Conservation (phyloP, 2,797 vertebrate species). For the Channallabes apus region DNA sequence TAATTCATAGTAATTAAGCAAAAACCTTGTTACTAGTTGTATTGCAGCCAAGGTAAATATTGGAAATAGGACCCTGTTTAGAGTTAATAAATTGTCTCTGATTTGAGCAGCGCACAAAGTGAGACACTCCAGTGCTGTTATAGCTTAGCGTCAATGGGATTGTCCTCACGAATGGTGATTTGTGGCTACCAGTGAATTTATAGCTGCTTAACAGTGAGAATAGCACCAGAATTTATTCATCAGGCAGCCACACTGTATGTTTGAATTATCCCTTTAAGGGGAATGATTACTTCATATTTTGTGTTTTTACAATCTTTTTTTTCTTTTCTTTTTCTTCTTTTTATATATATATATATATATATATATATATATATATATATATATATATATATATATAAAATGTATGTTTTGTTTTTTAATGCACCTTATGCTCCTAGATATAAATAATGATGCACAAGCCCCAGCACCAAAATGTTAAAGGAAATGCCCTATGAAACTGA, state of each 20-base stretch:
- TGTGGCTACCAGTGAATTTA: slow-evolving; percentile 3
- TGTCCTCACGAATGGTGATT: not conserved
- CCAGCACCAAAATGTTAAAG: slow-evolving; percentile 18
- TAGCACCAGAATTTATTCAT: slow-evolving; percentile 1
- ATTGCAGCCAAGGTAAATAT: not conserved
- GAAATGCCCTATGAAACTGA: slow-evolving; percentile 67
- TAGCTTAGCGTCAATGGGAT: not conserved
- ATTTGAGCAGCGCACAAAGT: not conserved
- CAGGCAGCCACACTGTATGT: not conserved
- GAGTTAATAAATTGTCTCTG: slow-evolving; percentile 13
- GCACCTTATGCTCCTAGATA: slow-evolving; percentile 53
- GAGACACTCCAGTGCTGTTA: slow-evolving; percentile 7
- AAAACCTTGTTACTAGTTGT: slow-evolving; percentile 8
- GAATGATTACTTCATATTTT: not conserved
- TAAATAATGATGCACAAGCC: slow-evolving; percentile 62
- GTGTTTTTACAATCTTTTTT: too few relatives aligned
- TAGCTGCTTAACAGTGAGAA: slow-evolving; percentile 1
- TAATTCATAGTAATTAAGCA: not conserved
- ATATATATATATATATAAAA: too few relatives aligned
- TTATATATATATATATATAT: too few relatives aligned
- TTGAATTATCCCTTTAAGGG: slow-evolving; percentile 5
- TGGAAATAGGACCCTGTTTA: not conserved
- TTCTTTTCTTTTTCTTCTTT: too few relatives aligned
- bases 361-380: too few relatives aligned
- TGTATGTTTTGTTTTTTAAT: too few relatives aligned